A percentile compares a stretch with the other conserved stretches of the same genome.
These are phyloP conservation scores for Pelvicachromis taeniatus DNA, from an alignment of 2,113 vertebrate species.

Conservation along the genomic window DNA sequence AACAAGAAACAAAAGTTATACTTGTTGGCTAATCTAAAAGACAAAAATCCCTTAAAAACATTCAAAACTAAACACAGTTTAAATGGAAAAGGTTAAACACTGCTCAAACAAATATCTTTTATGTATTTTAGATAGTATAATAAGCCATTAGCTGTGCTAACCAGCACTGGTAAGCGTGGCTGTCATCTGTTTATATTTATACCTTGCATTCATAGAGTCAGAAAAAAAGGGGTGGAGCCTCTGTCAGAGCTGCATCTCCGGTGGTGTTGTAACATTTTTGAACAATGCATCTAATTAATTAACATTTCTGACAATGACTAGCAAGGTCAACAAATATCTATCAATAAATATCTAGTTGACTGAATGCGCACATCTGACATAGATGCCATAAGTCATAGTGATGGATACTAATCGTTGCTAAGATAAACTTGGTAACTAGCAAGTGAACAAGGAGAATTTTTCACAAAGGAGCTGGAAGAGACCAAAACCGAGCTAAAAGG, in stretches of 20 bases:
- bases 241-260: too few species aligned
- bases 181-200: neutral
- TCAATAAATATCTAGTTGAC: neutral
- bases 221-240: neutral
- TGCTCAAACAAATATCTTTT: neutral
- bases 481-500: neutral
- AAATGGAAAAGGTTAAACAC: neutral
- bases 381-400: accelerated
- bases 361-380: accelerated
- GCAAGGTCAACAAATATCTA: neutral
- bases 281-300: neutral
- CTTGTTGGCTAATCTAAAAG: neutral
- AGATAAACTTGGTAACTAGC: neutral
- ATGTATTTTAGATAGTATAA: neutral
- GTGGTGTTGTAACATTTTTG: neutral
- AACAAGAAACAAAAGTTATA: neutral
- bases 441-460: neutral
- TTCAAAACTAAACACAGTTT: neutral
- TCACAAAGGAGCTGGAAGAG: neutral
- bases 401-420: accelerated
- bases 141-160: neutral
- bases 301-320: neutral
- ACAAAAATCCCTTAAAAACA: neutral
- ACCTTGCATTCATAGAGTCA: neutral
- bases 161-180: neutral